Percentiles rank a stretch among this genome's conserved stretches.
Evolutionary conservation across 53 echinoderm and acorn worm genomes (phyloP).

Genomic region (Paelopatides confundens): DNA sequence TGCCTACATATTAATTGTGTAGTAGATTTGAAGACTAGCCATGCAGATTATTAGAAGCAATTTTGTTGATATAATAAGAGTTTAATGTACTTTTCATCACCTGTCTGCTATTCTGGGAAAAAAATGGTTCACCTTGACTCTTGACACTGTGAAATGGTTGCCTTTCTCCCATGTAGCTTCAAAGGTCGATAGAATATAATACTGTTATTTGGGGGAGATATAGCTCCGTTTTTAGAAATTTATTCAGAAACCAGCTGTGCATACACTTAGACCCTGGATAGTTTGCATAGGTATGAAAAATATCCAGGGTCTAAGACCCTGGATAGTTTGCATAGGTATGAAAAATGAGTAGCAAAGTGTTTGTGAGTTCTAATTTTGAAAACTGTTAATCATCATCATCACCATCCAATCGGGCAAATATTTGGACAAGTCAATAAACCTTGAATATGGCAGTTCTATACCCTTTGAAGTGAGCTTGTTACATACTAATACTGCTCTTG

Average conservation of each 20-base stretch:
- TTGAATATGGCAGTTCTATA: too few species aligned
- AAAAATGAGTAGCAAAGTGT: slow-evolving; percentile 3
- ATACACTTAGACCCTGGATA: background rate
- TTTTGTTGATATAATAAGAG: background rate
- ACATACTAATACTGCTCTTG: too few species aligned
- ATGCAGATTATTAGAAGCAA: background rate
- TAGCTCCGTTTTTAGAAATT: slow-evolving; percentile 2
- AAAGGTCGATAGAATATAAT: too few species aligned
- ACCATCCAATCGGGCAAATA: background rate
- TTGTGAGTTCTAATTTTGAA: background rate
- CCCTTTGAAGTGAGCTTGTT: too few species aligned
- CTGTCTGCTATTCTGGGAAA: slow-evolving; percentile 15
- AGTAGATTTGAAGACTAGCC: background rate
- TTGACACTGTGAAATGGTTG: background rate
- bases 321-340: background rate
- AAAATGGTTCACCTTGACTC: background rate
- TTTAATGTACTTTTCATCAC: slow-evolving; percentile 15
- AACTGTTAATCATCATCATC: background rate
- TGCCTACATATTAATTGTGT: background rate
- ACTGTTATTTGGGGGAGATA: background rate
- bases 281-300: background rate
- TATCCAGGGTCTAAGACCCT: too few species aligned
- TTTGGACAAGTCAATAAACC: background rate
- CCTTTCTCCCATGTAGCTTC: background rate
- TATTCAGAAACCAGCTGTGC: background rate